Evolutionary conservation across 1,140 invertebrate species (phyloP).

Genomic region (Formica selysi): DNA sequence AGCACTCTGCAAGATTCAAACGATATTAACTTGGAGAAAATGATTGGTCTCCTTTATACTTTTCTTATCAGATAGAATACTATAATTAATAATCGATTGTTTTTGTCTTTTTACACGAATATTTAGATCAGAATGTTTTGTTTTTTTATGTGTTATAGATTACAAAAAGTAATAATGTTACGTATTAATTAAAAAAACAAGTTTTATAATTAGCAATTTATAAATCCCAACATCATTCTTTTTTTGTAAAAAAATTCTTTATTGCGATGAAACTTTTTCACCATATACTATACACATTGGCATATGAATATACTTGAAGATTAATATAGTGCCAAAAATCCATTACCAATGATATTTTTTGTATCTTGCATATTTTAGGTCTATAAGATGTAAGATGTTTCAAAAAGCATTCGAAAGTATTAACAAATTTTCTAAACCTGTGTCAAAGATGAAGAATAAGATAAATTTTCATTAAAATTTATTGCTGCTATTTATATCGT

Average conservation of each 20-base stretch:
- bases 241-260: conserved; percentile 26
- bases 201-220: conserved; percentile 24
- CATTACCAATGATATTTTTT: conserved; percentile 43
- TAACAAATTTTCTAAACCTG: conserved; percentile 57
- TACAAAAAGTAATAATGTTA: conserved; percentile 62
- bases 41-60: conserved; percentile 61
- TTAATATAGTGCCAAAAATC: conserved; percentile 63
- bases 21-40: conserved; percentile 17
- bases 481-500: conserved; percentile 57
- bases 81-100: background rate
- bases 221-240: background rate
- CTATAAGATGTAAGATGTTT: conserved; percentile 52
- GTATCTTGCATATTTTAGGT: conserved; percentile 55
- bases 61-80: conserved; percentile 25
- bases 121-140: conserved; percentile 18
- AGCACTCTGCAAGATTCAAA: conserved; percentile 55
- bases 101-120: background rate
- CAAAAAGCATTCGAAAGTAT: conserved; percentile 40
- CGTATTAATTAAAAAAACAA: conserved; percentile 1
- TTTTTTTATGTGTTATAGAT: background rate
- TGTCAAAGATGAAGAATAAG: conserved; percentile 57
- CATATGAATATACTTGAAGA: conserved; percentile 32
- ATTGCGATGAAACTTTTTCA: conserved; percentile 13
- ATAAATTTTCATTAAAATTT: conserved; percentile 57
- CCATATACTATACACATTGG: background rate